Conservation (phyloP, 2,888 invertebrate species). For the Xiphydria camelus region DNA sequence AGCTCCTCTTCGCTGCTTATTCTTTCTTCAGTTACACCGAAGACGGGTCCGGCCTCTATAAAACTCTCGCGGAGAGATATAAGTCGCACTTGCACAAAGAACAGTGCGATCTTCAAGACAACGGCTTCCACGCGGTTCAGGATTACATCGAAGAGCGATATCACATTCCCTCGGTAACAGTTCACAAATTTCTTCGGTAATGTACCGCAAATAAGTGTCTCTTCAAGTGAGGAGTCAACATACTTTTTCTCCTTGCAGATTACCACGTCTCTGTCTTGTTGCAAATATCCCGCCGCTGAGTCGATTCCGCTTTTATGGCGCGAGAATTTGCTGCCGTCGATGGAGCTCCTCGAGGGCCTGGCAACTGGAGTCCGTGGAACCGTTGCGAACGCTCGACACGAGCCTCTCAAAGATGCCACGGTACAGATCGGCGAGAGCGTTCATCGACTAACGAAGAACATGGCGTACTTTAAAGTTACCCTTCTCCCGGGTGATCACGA, state of each 20-base stretch:
- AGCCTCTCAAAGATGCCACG: slow-evolving; percentile 72
- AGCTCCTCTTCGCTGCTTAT: no score
- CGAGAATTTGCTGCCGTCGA: slow-evolving; percentile 47
- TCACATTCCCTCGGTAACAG: slow-evolving; percentile 63
- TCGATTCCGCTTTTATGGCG: slow-evolving; percentile 51
- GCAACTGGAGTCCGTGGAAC: slow-evolving; percentile 44
- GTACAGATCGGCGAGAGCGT: slow-evolving; percentile 68
- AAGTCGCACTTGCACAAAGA: slow-evolving; percentile 60
- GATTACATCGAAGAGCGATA: slow-evolving; percentile 64
- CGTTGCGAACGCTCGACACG: slow-evolving; percentile 67
- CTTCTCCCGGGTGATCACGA: slow-evolving; percentile 71
- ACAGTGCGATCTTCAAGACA: slow-evolving; percentile 36
- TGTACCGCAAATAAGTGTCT: no score
- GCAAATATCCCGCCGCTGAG: slow-evolving; percentile 74
- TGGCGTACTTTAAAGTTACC: slow-evolving; percentile 73
- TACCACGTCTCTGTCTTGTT: slow-evolving; percentile 69
- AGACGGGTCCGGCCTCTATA: slow-evolving; percentile 55
- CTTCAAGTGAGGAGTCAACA: no score
- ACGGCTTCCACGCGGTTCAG: slow-evolving; percentile 36
- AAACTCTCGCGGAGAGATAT: slow-evolving; percentile 39
- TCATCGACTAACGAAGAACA: slow-evolving; percentile 69
- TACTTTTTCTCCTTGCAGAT: no score
- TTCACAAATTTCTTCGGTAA: no score
- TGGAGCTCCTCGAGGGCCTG: slow-evolving; percentile 42
- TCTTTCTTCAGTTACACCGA: slow-evolving; percentile 60